Base-by-base conservation (phyloP, 2,113 vertebrate genomes). In the Archilochus colubris region DNA sequence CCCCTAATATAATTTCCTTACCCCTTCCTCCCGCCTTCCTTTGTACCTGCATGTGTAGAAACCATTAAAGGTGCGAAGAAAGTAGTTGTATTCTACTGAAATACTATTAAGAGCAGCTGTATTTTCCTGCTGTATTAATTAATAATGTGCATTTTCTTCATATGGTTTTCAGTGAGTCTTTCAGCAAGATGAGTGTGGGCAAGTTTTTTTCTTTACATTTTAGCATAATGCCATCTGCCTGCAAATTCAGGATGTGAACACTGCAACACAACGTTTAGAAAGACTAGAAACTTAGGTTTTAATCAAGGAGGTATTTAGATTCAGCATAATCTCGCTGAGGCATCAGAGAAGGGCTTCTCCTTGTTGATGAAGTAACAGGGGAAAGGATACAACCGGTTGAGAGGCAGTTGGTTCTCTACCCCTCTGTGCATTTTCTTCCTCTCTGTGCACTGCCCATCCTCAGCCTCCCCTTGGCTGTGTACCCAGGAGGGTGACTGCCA, bases 391-490 rank as follows among this genome's bases (percentile, higher is more conserved):
- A 61, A 13, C 23, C 1, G 0, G 8, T 25, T 20, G n/a, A 77
- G 51, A 66, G 10, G 51, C 50, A 91, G 76, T 44, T 43, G 61
- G 7, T 43, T 86, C 12, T 7, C 23, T 3, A 20, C 21, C 18
- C 11, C 33, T 50, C n/a, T 43, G 20, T 19, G 27, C 9, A 0
- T 12, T 22, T 46, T 2, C 7, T 54, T 30, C 53, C 3, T 5
- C 33, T 48, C 61, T 27, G 7, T 6, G 2, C 2, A 1, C 36
- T 67, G 14, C 46, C 15, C 19, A 25, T 31, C 2, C 0, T 12
- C 59, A 27, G 46, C 14, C 20, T 11, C 43, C 46, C 36, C 23
- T 50, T 11, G 31, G 23, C 59, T 25, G 54, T 25, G 76, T 75
- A 27, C 38, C 66, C 46, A 36, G 53, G 48, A 62, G 19, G 31